A percentile compares a stretch with the other conserved stretches of the same genome.
phyloP scores from a whole-genome alignment of 2,888 invertebrate species.

The Bellardia bayeri region DNA sequence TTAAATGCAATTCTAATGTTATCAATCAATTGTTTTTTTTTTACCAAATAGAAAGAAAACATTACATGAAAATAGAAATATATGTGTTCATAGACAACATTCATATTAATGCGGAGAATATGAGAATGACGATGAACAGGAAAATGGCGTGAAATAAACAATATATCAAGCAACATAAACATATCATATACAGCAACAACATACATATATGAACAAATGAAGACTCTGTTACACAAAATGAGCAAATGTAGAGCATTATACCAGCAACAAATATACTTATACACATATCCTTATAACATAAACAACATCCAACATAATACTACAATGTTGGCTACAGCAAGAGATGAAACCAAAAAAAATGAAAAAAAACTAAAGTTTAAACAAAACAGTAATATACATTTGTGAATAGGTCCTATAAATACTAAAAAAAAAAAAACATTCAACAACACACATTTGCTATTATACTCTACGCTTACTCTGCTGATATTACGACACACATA shows the following conservation, averaged over 20 bases:
- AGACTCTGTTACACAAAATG: background rate
- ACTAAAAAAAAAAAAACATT: background rate
- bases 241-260: background rate
- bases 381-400: constrained; percentile 12
- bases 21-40: constrained; percentile 23
- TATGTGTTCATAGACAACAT: background rate
- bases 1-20: constrained; percentile 2
- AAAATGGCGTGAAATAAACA: constrained; percentile 65
- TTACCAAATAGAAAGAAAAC: background rate
- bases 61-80: background rate
- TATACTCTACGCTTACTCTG: background rate
- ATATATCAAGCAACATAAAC: constrained; percentile 47
- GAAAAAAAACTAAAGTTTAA: background rate
- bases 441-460: background rate
- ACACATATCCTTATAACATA: constrained; percentile 31
- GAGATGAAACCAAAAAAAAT: background rate
- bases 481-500: background rate
- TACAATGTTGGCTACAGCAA: background rate
- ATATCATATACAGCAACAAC: constrained; percentile 13
- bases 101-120: constrained; percentile 10
- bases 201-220: background rate
- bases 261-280: background rate
- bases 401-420: background rate
- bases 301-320: constrained; percentile 10
- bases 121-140: constrained; percentile 44